Evolutionary conservation across 2,797 vertebrate species (phyloP).

Genomic region (Novumbra hubbsi): DNA sequence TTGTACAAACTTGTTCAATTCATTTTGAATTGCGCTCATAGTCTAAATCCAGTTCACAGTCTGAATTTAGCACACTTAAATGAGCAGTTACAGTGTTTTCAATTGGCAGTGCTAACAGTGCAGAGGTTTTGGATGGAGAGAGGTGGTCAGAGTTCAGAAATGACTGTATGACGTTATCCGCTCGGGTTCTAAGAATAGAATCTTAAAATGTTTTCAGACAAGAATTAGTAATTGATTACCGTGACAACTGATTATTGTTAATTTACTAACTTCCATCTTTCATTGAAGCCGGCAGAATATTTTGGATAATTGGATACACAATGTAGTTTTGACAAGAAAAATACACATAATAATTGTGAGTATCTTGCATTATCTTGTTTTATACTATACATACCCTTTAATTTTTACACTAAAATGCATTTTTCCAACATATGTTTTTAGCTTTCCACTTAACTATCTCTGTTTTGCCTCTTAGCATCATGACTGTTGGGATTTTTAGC

Average conservation of each 20-base stretch:
- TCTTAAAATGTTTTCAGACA: neutral
- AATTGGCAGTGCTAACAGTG: too few species aligned
- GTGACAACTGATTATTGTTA: neutral
- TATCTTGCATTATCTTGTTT: neutral
- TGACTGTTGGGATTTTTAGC: constrained; percentile 17
- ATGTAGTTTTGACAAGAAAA: neutral
- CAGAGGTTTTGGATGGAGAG: too few species aligned
- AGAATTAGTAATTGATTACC: neutral
- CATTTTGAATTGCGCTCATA: too few species aligned
- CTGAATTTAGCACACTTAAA: too few species aligned
- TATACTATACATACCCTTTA: neutral
- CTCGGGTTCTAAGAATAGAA: neutral
- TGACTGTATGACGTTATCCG: neutral
- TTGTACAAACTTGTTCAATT: too few species aligned
- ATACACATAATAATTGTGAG: neutral
- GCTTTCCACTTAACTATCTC: neutral
- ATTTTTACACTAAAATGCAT: neutral
- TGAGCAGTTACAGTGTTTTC: too few species aligned
- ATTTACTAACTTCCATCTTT: neutral
- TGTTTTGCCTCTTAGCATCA: neutral
- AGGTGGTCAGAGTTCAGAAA: too few species aligned
- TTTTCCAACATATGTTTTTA: too few species aligned
- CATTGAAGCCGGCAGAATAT: neutral
- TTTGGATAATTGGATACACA: neutral
- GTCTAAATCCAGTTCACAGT: too few species aligned